Evolutionary conservation across 2,113 vertebrate genomes (phyloP).

Genomic region (Sinocyclocheilus grahami): DNA sequence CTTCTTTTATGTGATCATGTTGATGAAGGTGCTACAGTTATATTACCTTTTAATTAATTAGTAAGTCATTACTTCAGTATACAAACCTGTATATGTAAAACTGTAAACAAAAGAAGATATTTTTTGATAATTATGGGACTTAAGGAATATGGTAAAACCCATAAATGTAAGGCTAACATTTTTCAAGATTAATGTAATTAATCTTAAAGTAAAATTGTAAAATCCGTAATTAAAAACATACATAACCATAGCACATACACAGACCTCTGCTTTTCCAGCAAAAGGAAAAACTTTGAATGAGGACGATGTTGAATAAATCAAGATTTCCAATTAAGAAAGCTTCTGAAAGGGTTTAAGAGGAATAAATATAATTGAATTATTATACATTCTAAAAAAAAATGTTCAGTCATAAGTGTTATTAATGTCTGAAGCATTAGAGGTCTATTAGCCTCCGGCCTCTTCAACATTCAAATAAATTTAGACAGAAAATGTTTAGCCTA

Average conservation of each 20-base stretch:
- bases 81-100: background rate
- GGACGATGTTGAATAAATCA: background rate
- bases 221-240: background rate
- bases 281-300: background rate
- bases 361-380: constrained; percentile 27
- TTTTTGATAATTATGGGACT: background rate
- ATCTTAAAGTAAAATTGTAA: background rate
- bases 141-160: background rate
- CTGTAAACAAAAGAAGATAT: background rate
- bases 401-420: constrained; percentile 15
- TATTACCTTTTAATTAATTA: constrained; percentile 5
- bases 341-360: constrained; percentile 1
- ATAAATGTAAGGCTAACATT: background rate
- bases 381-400: background rate
- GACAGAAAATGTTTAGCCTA: background rate
- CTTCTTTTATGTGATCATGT: background rate
- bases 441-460: constrained; percentile 10
- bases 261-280: background rate
- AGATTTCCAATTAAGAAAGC: constrained; percentile 12
- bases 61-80: constrained; percentile 4
- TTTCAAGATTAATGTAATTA: background rate
- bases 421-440: constrained; percentile 23
- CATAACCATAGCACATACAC: background rate
- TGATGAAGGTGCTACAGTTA: background rate
- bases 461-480: constrained; percentile 34